Conservation (phyloP, 2,888 invertebrate species). For the Magallana nippona region DNA sequence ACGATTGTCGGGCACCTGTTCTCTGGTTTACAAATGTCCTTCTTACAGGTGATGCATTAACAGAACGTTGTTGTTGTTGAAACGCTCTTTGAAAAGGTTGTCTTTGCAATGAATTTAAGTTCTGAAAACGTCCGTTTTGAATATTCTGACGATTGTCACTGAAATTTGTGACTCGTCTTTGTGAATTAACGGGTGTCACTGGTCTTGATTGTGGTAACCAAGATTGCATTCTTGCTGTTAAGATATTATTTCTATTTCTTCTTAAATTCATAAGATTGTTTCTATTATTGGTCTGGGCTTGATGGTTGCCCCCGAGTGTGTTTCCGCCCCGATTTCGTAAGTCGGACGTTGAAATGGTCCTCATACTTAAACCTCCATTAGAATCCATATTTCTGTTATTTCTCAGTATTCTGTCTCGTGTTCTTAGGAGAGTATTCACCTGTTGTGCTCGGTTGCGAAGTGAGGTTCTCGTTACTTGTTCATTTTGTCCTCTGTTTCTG, state of each 20-base stretch:
- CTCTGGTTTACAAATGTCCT: not conserved
- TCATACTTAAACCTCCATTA: not conserved
- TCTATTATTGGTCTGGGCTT: not conserved
- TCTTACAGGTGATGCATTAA: not conserved
- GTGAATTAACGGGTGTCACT: not conserved
- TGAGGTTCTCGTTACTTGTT: not conserved
- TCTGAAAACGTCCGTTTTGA: not conserved
- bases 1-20: not conserved
- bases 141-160: not conserved
- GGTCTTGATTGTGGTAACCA: not conserved
- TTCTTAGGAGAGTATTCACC: not conserved
- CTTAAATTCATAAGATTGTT: not conserved
- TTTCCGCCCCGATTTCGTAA: too few relatives aligned
- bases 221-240: not conserved
- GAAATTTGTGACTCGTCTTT: not conserved
- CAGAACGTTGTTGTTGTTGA: not conserved
- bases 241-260: slow-evolving; percentile 1
- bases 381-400: not conserved
- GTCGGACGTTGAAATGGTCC: too few relatives aligned
- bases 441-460: not conserved
- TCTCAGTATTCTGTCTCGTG: not conserved
- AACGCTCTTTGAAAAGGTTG: not conserved
- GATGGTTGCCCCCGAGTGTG: too few relatives aligned
- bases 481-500: not conserved
- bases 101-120: not conserved